phyloP scores from a whole-genome alignment of 1,140 invertebrate species.

The Hypsibius dujardini region DNA sequence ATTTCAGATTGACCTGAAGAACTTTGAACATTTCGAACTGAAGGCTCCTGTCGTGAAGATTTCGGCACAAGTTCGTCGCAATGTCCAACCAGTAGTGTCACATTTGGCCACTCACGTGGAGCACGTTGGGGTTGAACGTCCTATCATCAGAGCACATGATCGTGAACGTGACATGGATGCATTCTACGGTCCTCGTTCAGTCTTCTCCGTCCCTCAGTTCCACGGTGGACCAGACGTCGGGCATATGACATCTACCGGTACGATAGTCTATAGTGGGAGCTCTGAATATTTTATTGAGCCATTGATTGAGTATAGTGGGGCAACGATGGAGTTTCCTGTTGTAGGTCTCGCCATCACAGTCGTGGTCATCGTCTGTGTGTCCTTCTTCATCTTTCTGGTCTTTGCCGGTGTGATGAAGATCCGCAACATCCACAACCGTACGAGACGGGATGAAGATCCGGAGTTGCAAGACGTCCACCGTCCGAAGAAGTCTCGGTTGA shows the following conservation, averaged over 20 bases:
- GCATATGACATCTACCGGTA: neutral
- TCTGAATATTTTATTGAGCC: neutral
- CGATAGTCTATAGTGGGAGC: too few species aligned
- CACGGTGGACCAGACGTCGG: neutral
- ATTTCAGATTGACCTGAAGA: constrained; percentile 1
- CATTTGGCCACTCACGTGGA: neutral
- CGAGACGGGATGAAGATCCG: constrained; percentile 38
- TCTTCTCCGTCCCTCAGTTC: constrained; percentile 13
- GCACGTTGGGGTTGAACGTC: neutral
- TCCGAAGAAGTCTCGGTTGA: constrained; percentile 12
- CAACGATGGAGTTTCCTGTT: constrained; percentile 21
- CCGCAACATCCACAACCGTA: constrained; percentile 43
- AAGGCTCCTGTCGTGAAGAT: neutral
- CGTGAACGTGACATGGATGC: neutral
- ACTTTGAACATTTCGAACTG: constrained; percentile 15
- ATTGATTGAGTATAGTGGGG: neutral
- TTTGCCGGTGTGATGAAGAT: constrained; percentile 57
- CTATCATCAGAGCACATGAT: too few species aligned
- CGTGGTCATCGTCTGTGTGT: constrained; percentile 76
- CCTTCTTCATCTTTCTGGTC: constrained; percentile 64
- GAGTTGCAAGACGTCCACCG: constrained; percentile 37
- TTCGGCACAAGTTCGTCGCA: neutral
- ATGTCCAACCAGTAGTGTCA: neutral
- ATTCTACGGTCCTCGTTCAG: constrained; percentile 4
- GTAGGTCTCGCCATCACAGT: constrained; percentile 54